Evolutionary conservation across 1,140 invertebrate genomes (phyloP).

Genomic region (Mycetomoellerius zeteki): DNA sequence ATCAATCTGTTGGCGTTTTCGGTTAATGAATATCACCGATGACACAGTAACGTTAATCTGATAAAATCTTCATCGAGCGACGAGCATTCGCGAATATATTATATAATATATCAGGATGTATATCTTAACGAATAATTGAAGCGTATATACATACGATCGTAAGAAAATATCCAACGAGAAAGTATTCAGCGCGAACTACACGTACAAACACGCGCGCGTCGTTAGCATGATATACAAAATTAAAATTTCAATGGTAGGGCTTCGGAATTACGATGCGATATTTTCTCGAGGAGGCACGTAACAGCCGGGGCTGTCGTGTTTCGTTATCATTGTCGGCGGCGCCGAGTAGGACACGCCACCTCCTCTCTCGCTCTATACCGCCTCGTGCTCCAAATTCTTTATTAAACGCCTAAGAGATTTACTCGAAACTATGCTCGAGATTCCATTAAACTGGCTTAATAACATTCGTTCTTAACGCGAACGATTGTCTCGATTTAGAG

Average conservation of each 20-base stretch:
- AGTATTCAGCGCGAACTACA: neutral
- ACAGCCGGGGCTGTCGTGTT: slow-evolving; percentile 60
- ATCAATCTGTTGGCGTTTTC: neutral
- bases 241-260: slow-evolving; percentile 70
- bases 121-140: slow-evolving; percentile 37
- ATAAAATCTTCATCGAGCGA: slow-evolving; percentile 52
- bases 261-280: slow-evolving; percentile 62
- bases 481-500: neutral
- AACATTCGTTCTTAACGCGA: slow-evolving; percentile 11
- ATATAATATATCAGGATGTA: no score
- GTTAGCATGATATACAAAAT: slow-evolving; percentile 52
- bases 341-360: slow-evolving; percentile 49
- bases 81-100: neutral
- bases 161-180: slow-evolving; percentile 16
- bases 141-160: neutral
- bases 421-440: slow-evolving; percentile 29
- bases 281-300: slow-evolving; percentile 70
- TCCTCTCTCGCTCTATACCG: slow-evolving; percentile 1
- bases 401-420: slow-evolving; percentile 59
- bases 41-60: neutral
- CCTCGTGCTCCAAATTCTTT: slow-evolving; percentile 50
- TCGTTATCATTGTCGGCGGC: slow-evolving; percentile 68
- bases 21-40: neutral
- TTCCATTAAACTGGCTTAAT: slow-evolving; percentile 48
- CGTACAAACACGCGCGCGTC: slow-evolving; percentile 3